These are phyloP conservation scores for Mus spicilegus DNA, from an alignment of 2,113 vertebrate genomes.

Conservation along the genomic window DNA sequence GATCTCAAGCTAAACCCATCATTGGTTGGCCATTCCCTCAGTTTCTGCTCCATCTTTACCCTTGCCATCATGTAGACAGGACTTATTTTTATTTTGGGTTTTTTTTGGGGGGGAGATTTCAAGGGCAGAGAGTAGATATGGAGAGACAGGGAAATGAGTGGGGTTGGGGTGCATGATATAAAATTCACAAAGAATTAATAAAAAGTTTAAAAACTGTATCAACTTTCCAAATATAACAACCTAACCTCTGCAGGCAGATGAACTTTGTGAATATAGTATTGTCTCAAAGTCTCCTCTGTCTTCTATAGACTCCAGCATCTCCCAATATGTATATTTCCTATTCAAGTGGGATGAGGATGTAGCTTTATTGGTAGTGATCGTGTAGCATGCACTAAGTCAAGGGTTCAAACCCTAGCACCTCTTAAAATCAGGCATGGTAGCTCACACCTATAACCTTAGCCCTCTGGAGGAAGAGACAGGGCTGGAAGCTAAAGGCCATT, in stretches of 20 bases:
- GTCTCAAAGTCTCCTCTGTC: slow-evolving; percentile 29
- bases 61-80: too few relatives aligned
- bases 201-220: neutral
- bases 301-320: neutral
- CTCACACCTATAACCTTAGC: neutral
- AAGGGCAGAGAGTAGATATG: neutral
- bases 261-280: slow-evolving; percentile 27
- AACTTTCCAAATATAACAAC: neutral
- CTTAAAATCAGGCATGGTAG: neutral
- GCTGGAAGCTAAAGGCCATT: neutral
- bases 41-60: too few relatives aligned
- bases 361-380: neutral
- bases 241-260: neutral
- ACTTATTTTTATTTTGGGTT: neutral
- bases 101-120: neutral
- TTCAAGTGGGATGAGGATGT: neutral
- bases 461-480: neutral
- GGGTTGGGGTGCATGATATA: neutral
- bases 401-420: neutral
- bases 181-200: neutral
- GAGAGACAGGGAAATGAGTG: neutral
- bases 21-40: too few relatives aligned
- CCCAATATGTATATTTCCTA: slow-evolving; percentile 35
- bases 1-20: too few relatives aligned
- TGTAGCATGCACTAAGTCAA: neutral